These are phyloP conservation scores for Andrena marginata DNA, from an alignment of 2,888 invertebrate species.

Conservation along the genomic window DNA sequence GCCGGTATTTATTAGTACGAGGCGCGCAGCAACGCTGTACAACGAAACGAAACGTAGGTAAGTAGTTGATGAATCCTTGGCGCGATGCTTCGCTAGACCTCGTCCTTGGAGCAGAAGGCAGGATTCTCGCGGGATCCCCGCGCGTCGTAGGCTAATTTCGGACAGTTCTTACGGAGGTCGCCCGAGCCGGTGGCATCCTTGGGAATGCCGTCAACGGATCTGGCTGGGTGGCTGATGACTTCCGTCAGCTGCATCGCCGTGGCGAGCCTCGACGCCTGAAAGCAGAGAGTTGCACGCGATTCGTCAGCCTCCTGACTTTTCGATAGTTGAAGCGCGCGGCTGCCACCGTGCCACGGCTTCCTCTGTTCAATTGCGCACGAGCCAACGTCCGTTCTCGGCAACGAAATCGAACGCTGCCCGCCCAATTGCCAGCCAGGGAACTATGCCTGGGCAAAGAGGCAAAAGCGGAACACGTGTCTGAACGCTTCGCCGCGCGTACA, in stretches of 20 bases:
- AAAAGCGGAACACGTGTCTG: not conserved
- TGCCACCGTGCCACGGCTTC: not conserved
- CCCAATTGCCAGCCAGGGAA: conserved; percentile 2
- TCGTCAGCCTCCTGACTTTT: conserved; percentile 3
- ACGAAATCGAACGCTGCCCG: not conserved
- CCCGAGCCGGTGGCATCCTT: conserved; percentile 76
- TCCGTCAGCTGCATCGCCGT: conserved; percentile 76
- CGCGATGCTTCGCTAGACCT: conserved; percentile 31
- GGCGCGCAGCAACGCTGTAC: not conserved
- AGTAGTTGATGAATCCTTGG: not conserved
- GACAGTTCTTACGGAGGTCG: conserved; percentile 16
- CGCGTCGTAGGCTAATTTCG: conserved; percentile 15
- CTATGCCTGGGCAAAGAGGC: conserved; percentile 10
- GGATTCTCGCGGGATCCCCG: conserved; percentile 55
- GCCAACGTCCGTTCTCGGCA: not conserved
- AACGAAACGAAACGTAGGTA: not conserved
- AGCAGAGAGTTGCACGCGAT: conserved; percentile 53
- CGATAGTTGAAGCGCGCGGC: not conserved
- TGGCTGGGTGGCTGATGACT: conserved; percentile 67
- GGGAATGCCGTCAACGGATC: conserved; percentile 6
- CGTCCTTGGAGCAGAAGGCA: conserved; percentile 58
- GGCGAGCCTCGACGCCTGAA: conserved; percentile 76
- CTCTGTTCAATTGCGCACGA: conserved; percentile 13
- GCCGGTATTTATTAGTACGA: conserved; percentile 8
- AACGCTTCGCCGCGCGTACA: not conserved